Evolutionary conservation across 1,140 invertebrate species (phyloP).

Genomic region (Drosophila punjabiensis): DNA sequence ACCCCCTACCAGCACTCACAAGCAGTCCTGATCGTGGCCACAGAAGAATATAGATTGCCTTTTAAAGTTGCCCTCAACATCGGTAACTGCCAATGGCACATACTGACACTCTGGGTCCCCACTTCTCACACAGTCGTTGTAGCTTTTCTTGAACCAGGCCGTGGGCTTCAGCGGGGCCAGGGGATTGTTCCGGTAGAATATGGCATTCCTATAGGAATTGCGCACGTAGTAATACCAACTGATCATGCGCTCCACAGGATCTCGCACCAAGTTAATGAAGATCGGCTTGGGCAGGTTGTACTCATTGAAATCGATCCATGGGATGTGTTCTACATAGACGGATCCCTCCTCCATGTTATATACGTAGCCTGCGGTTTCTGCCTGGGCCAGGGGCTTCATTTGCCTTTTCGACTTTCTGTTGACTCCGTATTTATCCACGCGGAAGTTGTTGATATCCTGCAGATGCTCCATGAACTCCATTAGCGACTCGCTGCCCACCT

Average conservation of each 20-base stretch:
- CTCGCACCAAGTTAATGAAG: conserved; percentile 94
- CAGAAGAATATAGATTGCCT: conserved; percentile 95
- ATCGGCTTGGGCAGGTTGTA: conserved; percentile 93
- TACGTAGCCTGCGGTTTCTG: conserved; percentile 86
- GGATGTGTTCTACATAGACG: conserved; percentile 91
- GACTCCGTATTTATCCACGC: conserved; percentile 55
- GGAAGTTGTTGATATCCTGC: conserved; percentile 61
- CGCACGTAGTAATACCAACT: conserved; percentile 95
- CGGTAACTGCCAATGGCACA: conserved; percentile 90
- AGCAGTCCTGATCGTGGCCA: conserved; percentile 93
- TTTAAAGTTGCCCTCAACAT: conserved; percentile 91
- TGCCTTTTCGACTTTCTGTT: conserved; percentile 40
- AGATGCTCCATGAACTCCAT: conserved; percentile 92
- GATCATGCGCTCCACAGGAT: conserved; percentile 95
- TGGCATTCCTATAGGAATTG: conserved; percentile 94
- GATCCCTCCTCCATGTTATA: conserved; percentile 86
- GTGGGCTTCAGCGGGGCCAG: conserved; percentile 93
- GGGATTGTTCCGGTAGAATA: conserved; percentile 93
- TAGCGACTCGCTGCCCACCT: conserved; percentile 95
- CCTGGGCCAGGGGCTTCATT: conserved; percentile 80
- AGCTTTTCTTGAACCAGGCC: conserved; percentile 95
- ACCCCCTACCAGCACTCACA: conserved; percentile 87
- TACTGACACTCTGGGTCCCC: conserved; percentile 94
- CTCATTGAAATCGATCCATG: conserved; percentile 87
- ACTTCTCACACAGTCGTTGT: conserved; percentile 93